Conservation (phyloP, 2,113 vertebrate species). For the Anolis sagrei region DNA sequence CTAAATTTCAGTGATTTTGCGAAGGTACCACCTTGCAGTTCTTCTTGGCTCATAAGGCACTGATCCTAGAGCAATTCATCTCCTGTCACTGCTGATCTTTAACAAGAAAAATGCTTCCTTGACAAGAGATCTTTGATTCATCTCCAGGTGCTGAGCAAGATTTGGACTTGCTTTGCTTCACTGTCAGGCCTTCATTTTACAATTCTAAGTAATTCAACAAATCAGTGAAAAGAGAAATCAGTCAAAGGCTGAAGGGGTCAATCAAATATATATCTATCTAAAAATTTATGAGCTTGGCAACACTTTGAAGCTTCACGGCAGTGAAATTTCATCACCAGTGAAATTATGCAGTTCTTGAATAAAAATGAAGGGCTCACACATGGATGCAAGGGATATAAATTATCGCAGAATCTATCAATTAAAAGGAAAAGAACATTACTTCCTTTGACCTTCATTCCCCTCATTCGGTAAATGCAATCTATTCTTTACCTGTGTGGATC, state of each 20-base stretch:
- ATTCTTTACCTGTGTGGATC: neutral
- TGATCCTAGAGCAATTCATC: neutral
- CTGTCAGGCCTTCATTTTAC: constrained; percentile 30
- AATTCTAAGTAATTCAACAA: constrained; percentile 19
- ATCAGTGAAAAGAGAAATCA: neutral
- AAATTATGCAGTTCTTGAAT: constrained; percentile 15
- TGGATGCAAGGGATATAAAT: neutral
- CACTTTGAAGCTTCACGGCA: constrained; percentile 31
- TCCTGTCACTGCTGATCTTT: neutral
- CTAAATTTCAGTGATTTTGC: neutral
- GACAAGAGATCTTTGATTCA: constrained; percentile 18
- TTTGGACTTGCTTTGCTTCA: constrained; percentile 13
- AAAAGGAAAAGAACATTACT: neutral
- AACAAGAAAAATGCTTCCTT: neutral
- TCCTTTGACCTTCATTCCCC: neutral
- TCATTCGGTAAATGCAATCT: neutral
- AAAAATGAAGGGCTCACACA: neutral
- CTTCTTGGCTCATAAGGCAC: neutral
- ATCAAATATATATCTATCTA: constrained; percentile 28
- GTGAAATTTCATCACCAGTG: constrained; percentile 24
- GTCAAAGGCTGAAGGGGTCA: constrained; percentile 19
- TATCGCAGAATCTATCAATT: neutral
- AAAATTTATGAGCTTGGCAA: constrained; percentile 37
- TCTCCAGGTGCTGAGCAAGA: constrained; percentile 5
- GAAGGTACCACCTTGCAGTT: neutral